Base-by-base conservation (phyloP, 1,140 invertebrate species). In the Charaxes varanes region DNA sequence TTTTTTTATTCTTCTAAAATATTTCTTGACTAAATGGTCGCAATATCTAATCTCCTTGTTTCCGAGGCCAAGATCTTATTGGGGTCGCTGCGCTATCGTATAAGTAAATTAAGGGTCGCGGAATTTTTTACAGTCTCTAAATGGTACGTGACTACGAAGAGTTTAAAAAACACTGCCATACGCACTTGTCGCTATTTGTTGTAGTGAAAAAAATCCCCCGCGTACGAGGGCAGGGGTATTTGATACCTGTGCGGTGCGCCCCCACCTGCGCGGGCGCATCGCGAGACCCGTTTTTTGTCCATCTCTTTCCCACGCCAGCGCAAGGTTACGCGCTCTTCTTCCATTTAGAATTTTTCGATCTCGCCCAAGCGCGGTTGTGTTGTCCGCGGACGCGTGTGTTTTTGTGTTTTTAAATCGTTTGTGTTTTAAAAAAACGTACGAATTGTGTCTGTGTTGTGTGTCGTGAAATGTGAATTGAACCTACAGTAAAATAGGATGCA, bases 401-500 rank as follows among this genome's bases (percentile, higher is more conserved):
- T 33, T 7, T 27, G 40, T 41, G 41, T 53, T 15, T 21, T 22
- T 30, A 34, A 37, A 33, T 27, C 33, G 23, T 36, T 43, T 49
- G 62, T 54, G 51, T 28, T 45, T 37, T 44, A 46, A 51, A 18
- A 21, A 19, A n/a, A n/a, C n/a, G n/a, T n/a, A n/a, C n/a, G n/a
- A n/a, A 41, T 27, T 27, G 3, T 15, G 41, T 56, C 50, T 55
- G 19, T 36, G 58, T 54, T 37, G 12, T 56, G 54, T 53, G 47
- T 27, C 35, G 46, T 58, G 55, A 42, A 31, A 41, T 61, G 48
- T 50, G 51, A 38, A 42, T 41, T 31, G 11, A 31, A 21, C 12
- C 26, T 41, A 28, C 45, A 30, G 33, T 18, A 55, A 46, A 12
- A 37, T 35, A 70, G 64, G 65, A 80, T 80, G 76, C 76, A 80